Conservation (phyloP, 2,113 vertebrate species). For the Callopanchax toddi region DNA sequence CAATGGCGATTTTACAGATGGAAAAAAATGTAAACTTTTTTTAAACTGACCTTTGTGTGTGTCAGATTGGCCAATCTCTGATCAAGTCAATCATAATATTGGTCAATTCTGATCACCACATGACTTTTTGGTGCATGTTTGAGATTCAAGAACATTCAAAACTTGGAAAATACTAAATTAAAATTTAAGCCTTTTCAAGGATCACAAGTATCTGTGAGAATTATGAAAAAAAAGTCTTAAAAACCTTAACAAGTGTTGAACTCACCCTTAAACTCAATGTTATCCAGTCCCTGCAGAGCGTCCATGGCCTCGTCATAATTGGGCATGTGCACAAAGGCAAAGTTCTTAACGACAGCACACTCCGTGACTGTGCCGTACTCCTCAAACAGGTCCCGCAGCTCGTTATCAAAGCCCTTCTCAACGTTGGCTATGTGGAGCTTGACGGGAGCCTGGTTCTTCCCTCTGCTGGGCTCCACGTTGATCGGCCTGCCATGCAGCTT, state of each 20-base stretch:
- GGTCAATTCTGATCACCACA: too few species aligned
- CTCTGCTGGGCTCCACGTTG: conserved; percentile 82
- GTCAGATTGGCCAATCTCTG: too few species aligned
- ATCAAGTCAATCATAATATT: too few species aligned
- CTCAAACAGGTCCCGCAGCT: conserved; percentile 79
- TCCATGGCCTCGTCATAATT: conserved; percentile 83
- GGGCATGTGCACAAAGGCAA: conserved; percentile 84
- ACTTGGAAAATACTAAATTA: too few species aligned
- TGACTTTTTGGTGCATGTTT: too few species aligned
- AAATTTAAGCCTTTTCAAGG: too few species aligned
- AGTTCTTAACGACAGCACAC: conserved; percentile 83
- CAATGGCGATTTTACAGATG: too few species aligned
- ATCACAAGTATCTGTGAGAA: too few species aligned
- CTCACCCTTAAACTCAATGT: conserved; percentile 81
- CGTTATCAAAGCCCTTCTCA: conserved; percentile 75
- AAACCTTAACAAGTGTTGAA: rapidly evolving
- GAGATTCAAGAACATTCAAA: too few species aligned
- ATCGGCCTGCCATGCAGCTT: conserved; percentile 80
- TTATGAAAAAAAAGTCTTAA: background rate
- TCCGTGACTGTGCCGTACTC: conserved; percentile 82
- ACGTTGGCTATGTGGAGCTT: conserved; percentile 84
- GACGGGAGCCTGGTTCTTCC: conserved; percentile 77
- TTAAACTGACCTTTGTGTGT: too few species aligned
- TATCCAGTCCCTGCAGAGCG: conserved; percentile 81
- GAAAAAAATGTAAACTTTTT: too few species aligned